Conservation (phyloP, 2,888 invertebrate species). For the Gymnosoma rotundatum region DNA sequence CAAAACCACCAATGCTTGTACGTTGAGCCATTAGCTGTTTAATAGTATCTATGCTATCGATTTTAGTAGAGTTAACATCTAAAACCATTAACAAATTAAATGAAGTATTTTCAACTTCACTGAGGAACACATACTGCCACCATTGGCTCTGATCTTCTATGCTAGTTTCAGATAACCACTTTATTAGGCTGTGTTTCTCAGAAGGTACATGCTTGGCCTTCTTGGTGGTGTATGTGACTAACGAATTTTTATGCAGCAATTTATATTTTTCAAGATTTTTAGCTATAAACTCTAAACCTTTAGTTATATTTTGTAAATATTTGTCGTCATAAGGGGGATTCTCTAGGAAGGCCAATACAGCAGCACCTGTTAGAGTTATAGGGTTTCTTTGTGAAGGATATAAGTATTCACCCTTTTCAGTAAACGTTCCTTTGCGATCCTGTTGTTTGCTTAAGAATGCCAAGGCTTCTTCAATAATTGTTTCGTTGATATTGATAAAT, state of each 20-base stretch:
- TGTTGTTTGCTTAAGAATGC: too few relatives aligned
- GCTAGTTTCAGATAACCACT: slow-evolving; percentile 84
- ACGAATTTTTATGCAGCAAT: slow-evolving; percentile 88
- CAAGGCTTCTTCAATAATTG: too few relatives aligned
- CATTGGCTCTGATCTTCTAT: slow-evolving; percentile 84
- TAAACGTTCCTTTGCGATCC: slow-evolving; percentile 78
- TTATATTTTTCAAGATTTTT: slow-evolving; percentile 85
- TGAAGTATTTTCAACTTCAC: slow-evolving; percentile 47
- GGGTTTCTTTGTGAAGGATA: slow-evolving; percentile 87
- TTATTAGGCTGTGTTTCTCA: slow-evolving; percentile 78
- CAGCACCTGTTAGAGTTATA: slow-evolving; percentile 89
- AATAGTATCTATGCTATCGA: too few relatives aligned
- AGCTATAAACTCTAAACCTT: slow-evolving; percentile 86
- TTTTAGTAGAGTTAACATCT: slow-evolving; percentile 74
- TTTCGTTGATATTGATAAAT: too few relatives aligned
- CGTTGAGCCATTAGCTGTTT: too few relatives aligned
- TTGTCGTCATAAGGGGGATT: too few relatives aligned
- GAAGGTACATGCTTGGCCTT: slow-evolving; percentile 88
- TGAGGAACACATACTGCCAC: slow-evolving; percentile 77
- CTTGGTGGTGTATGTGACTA: slow-evolving; percentile 90
- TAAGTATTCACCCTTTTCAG: slow-evolving; percentile 87
- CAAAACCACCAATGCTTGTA: too few relatives aligned
- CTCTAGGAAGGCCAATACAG: slow-evolving; percentile 86
- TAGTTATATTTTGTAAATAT: too few relatives aligned
- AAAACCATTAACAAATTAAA: slow-evolving; percentile 78